Base-by-base conservation (phyloP, 2,888 invertebrate genomes). In the Mythimna loreyi region DNA sequence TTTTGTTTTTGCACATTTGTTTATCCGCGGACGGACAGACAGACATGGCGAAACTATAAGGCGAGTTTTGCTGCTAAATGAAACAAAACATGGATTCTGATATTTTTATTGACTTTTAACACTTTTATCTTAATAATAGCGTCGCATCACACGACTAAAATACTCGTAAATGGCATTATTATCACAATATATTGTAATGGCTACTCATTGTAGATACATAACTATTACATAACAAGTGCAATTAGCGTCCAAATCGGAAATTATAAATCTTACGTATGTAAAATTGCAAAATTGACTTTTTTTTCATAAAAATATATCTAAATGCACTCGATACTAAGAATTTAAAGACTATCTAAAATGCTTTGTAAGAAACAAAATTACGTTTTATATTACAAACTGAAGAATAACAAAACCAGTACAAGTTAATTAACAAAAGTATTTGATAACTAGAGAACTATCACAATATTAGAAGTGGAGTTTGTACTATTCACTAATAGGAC, bases 141-240 rank as follows among this genome's bases (percentile, higher is more conserved):
- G 81, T 80, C 85, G 86, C 82, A 70, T 53, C 76, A 81, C 82
- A 88, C 84, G 87, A 85, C 83, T 86, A 88, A 82, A 93, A 93
- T 92, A 93, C 91, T 93, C 85, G 84, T 88, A 90, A 91, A 94
- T 94, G 94, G 94, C 94, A 88, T 89, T 87, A 86, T 88, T 93
- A 94, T 94, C 94, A 94, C 94, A 93, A 86, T 86, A 82, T 72
- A 85, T 65, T 79, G 86, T 71, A 85, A 85, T 87, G 76, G 76
- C 86, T 87, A 86, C 69, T 62, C 36, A 70, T 57, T 76, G 69
- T 79, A 75, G 62, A 65, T 84, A 71, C 56, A 62, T 62, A 58
- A 45, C 61, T 72, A 28, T 57, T 50, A 67, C 40, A 61, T 73
- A 74, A 69, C 67, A 75, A 77, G 72, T 77, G 81, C 64, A 75